Base-by-base conservation (phyloP, 2,113 vertebrate genomes). In the Psophia crepitans region DNA sequence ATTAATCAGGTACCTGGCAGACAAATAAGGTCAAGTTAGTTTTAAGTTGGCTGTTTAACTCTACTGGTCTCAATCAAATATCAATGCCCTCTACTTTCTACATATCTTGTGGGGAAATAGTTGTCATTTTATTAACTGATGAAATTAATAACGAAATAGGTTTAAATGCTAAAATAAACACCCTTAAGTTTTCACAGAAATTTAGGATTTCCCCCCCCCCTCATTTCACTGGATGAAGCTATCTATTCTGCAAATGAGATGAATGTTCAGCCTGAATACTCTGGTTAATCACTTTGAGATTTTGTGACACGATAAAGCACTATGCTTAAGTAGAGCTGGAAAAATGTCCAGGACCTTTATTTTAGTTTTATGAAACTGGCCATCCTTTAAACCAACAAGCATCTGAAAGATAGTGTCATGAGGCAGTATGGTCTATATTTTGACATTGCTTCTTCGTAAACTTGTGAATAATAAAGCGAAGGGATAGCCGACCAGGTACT, bases 401-500 rank as follows among this genome's bases (percentile, higher is more conserved):
- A 37, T 8, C 8, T 84, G 69, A 43, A 80, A 57, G 6, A 24
- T 27, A 51, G 13, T 7, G 5, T 48, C 33, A 43, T 51, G 11
- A 70, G 15, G 5, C 14, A 30, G 8, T 39, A 46, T 58, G 2
- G 2, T 30, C n/a, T 79, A 14, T 17, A 63, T 88, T 71, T 83
- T 90, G 32, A 54, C 28, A 28, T 12, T 48, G 2, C 46, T 56
- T 8, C 14, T 80, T 43, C 24, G 9, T 46, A 73, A 93, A 65
- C 11, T 32, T 74, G 28, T 30, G 8, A 60, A 32, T 48, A 77
- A 89, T 33, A 68, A 81, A 87, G 3, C 20, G 61, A 8, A 33
- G 26, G 4, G 5, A 63, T 18, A 73, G 51, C 0, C 19, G 35
- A 79, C 1, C 1, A 58, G 4, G 2, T 46, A 46, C 18, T 35